Base-by-base conservation (phyloP, 2,888 invertebrate genomes). In the Brachylomia viminalis region DNA sequence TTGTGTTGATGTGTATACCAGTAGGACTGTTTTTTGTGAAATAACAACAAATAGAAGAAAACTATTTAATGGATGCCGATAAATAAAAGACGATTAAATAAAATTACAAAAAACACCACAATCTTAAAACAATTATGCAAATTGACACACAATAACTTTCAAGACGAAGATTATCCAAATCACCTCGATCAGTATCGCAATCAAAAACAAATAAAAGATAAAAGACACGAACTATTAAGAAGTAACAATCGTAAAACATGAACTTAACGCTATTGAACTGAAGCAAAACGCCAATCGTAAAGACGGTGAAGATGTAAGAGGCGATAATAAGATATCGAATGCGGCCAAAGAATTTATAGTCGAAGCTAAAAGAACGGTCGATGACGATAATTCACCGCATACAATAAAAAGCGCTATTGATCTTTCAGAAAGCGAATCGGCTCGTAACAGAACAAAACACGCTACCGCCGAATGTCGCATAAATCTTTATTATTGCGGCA, bases 401-500 rank as follows among this genome's bases (percentile, higher is more conserved):
- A 95, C 95, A 95, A 95, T 96, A 95, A 95, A 95, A 94, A 95
- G 93, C 92, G 94, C 95, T 95, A 96, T 96, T 95, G 96, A 95
- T 96, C 95, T 95, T 92, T 93, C 94, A 94, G 95, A 95, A 95
- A 95, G 94, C 94, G 95, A 95, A 96, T 96, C 95, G 95, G 92
- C 93, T 95, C 93, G 95, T 95, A 95, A 95, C 95, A 93, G 95
- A 95, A 96, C 96, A 96, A 95, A 96, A 95, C 96, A 95, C 93
- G 96, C 96, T 96, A 95, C 96, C 95, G 94, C 95, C 94, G 94
- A 95, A 96, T 94, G 95, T 96, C 95, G 95, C 94, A 96, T 96
- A 96, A 96, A 96, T 96, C 96, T 96, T 95, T 96, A 96, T 96
- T 96, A 96, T 96, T 95, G 95, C 96, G 94, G 93, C 95, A 95